phyloP scores from a whole-genome alignment of 1,140 invertebrate genomes.

The Panagrolaimus sp. region DNA sequence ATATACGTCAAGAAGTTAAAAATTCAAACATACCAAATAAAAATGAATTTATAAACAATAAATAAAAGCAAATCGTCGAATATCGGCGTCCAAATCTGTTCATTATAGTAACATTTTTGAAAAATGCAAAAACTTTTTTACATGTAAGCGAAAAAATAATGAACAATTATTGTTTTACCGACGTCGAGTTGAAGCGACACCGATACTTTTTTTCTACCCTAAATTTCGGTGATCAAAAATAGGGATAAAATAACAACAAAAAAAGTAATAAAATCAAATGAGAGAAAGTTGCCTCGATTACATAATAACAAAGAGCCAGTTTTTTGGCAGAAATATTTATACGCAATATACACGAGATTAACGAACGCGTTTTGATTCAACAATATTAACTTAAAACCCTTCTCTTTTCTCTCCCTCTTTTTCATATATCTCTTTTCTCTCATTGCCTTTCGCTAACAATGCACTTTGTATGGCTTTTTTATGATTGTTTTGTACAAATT shows the following conservation, averaged over 20 bases:
- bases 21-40: background rate
- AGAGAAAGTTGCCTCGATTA: slow-evolving; percentile 15
- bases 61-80: no score
- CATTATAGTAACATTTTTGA: slow-evolving; percentile 11
- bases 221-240: background rate
- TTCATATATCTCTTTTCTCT: no score
- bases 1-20: background rate
- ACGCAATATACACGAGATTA: background rate
- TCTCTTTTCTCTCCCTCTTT: no score
- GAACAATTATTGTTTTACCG: background rate
- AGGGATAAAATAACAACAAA: background rate
- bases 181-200: slow-evolving; percentile 7
- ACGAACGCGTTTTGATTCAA: slow-evolving; percentile 2
- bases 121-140: background rate
- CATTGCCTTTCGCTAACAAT: no score
- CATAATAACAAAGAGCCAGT: background rate
- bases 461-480: slow-evolving; percentile 3
- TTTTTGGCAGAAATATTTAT: slow-evolving; percentile 1
- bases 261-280: background rate
- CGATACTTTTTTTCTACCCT: background rate
- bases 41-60: background rate
- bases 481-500: background rate
- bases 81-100: slow-evolving; percentile 5
- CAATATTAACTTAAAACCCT: no score
- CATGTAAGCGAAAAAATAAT: slow-evolving; percentile 9